Evolutionary conservation across 2,888 invertebrate species (phyloP).

Genomic region (Alloplasta piceator): DNA sequence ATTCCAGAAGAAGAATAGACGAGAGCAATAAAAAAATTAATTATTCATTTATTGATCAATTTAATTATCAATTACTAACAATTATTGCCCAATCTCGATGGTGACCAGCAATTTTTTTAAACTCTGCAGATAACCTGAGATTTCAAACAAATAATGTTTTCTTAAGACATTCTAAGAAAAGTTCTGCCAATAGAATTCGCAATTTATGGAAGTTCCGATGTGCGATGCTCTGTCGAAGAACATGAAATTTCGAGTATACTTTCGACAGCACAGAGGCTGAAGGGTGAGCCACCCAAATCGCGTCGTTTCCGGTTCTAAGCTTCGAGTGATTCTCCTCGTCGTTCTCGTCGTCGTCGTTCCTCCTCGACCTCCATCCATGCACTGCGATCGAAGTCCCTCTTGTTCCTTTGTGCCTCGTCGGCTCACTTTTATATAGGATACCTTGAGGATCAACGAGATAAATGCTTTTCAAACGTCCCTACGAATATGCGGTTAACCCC

Average conservation of each 20-base stretch:
- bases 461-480: slow-evolving; percentile 28
- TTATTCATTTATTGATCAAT: no score
- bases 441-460: slow-evolving; percentile 45
- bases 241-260: background rate
- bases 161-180: background rate
- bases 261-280: slow-evolving; percentile 36
- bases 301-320: slow-evolving; percentile 47
- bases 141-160: background rate
- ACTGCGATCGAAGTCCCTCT: slow-evolving; percentile 38
- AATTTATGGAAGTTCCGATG: no score
- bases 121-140: no score
- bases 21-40: no score
- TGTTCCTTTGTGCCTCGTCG: slow-evolving; percentile 51
- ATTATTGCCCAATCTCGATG: no score
- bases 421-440: slow-evolving; percentile 1
- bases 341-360: slow-evolving; percentile 36
- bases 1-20: background rate
- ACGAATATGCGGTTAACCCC: slow-evolving; percentile 28
- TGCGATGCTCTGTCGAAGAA: no score
- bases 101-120: no score
- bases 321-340: slow-evolving; percentile 21
- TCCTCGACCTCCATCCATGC: slow-evolving; percentile 50
- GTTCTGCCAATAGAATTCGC: no score
- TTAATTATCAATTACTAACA: no score
- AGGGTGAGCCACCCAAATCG: slow-evolving; percentile 48